Percentiles rank a stretch among this genome's conserved stretches.
Conservation (phyloP, 2,797 vertebrate species). For the Galaxias olidus region DNA sequence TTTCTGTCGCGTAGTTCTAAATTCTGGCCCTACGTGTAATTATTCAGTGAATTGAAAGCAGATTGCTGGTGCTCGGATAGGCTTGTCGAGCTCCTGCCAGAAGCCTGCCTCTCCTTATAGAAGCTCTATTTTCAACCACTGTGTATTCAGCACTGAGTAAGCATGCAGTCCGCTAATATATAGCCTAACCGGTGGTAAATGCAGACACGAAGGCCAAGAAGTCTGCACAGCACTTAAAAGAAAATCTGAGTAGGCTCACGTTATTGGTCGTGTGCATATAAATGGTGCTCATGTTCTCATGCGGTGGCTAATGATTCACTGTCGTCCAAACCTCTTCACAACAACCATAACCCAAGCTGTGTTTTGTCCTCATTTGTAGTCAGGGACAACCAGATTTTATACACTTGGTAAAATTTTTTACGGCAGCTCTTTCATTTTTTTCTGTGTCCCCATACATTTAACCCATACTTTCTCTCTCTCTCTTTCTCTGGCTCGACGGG, state of each 20-base stretch:
- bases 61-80: constrained; percentile 25
- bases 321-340: too few relatives aligned
- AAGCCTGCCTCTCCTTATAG: constrained; percentile 22
- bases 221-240: too few relatives aligned
- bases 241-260: constrained; percentile 22
- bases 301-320: too few relatives aligned
- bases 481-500: too few relatives aligned
- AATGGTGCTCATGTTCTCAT: too few relatives aligned
- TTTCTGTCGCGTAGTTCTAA: constrained; percentile 32
- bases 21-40: constrained; percentile 36
- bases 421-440: too few relatives aligned
- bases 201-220: constrained; percentile 19
- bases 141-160: constrained; percentile 7
- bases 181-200: constrained; percentile 12
- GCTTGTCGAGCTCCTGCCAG: constrained; percentile 32
- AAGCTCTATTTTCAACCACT: constrained; percentile 18
- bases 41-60: constrained; percentile 45
- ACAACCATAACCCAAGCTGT: too few relatives aligned
- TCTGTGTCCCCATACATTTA: too few relatives aligned
- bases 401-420: too few relatives aligned
- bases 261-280: too few relatives aligned
- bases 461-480: neutral
- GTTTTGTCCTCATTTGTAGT: too few relatives aligned
- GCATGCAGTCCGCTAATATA: constrained; percentile 2
- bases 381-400: too few relatives aligned